A percentile compares a stretch with the other conserved stretches of the same genome.
phyloP scores from a whole-genome alignment of 2,888 invertebrate genomes.

The Philhelius pedissequus region DNA sequence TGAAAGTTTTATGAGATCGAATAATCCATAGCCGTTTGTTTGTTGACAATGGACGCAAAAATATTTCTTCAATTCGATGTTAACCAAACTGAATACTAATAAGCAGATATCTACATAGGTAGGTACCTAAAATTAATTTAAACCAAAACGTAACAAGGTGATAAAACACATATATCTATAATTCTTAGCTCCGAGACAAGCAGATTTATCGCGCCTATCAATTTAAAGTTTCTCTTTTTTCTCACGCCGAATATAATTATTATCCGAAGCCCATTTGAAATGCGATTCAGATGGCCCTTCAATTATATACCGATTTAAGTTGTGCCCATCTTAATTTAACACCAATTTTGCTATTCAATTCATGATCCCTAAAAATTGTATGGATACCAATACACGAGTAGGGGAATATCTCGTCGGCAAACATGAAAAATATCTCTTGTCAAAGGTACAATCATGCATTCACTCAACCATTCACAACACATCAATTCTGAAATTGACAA shows the following conservation, averaged over 20 bases:
- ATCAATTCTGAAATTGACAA: not conserved
- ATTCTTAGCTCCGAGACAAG: not conserved
- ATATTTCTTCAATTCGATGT: not conserved
- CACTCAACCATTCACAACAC: not conserved
- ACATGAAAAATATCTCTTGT: not conserved
- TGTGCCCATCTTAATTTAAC: constrained; percentile 29
- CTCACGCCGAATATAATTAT: not conserved
- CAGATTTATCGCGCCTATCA: not conserved
- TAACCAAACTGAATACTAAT: not conserved
- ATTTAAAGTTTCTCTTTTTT: not conserved
- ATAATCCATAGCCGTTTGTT: not conserved
- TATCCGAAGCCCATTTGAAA: not conserved
- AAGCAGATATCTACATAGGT: too few relatives aligned
- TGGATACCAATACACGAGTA: not conserved
- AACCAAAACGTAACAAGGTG: not conserved
- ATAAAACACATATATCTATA: not conserved
- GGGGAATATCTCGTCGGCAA: not conserved
- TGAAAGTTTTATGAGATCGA: too few relatives aligned
- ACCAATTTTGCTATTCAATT: constrained; percentile 32
- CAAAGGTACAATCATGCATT: not conserved
- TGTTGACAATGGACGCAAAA: not conserved
- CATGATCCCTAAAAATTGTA: constrained; percentile 13
- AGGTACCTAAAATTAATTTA: not conserved
- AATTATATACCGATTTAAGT: not conserved
- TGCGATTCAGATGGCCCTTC: not conserved